phyloP scores from a whole-genome alignment of 2,797 vertebrate species.

The Orientallactaga sibirica region DNA sequence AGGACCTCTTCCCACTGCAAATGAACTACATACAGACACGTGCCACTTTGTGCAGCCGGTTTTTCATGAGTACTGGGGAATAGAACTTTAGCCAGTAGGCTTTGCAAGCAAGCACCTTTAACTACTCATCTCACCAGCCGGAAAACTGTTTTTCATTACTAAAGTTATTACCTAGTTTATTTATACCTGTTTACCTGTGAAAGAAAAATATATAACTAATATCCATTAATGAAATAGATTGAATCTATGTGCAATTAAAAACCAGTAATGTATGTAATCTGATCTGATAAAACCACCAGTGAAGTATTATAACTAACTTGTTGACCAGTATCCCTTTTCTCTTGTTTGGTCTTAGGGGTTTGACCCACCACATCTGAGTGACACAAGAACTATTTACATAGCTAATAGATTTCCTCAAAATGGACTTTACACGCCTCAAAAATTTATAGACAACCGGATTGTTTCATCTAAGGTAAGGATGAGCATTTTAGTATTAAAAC shows the following conservation, averaged over 20 bases:
- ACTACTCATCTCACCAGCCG: not conserved
- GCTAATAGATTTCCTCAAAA: constrained; percentile 97
- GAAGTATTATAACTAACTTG: constrained; percentile 39
- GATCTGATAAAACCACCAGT: constrained; percentile 31
- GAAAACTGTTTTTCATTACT: constrained; percentile 36
- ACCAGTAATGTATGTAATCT: constrained; percentile 48
- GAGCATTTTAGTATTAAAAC: constrained; percentile 53
- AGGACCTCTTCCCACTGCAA: no score
- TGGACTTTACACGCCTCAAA: constrained; percentile 96
- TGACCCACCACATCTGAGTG: constrained; percentile 98
- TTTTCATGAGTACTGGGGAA: no score
- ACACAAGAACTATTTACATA: constrained; percentile 98
- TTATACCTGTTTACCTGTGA: constrained; percentile 38
- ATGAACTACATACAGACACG: no score
- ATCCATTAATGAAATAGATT: constrained; percentile 25
- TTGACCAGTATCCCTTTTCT: constrained; percentile 39
- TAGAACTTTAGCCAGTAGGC: no score
- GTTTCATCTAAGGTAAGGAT: constrained; percentile 97
- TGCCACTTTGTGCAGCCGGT: no score
- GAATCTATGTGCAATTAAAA: not conserved
- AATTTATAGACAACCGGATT: constrained; percentile 98
- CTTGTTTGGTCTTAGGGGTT: constrained; percentile 91
- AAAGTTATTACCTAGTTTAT: constrained; percentile 19
- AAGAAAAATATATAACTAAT: constrained; percentile 41
- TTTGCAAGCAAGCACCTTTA: no score